Percentiles rank a stretch among this genome's conserved stretches.
These are phyloP conservation scores for Meloidogyne chitwoodi DNA, from an alignment of 1,140 invertebrate genomes.

Conservation along the genomic window DNA sequence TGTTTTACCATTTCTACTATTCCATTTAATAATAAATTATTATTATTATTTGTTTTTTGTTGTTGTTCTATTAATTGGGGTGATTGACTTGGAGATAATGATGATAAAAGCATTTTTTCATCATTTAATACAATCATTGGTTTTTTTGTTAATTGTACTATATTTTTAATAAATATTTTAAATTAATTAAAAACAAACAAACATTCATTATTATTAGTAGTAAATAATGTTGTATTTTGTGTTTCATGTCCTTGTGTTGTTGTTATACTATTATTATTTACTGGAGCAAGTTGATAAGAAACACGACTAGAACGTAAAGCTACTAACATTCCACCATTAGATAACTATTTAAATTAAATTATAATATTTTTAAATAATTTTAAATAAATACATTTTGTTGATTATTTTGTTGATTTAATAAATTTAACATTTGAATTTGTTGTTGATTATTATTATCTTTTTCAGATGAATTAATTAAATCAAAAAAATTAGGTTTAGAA, in stretches of 20 bases:
- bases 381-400: not conserved
- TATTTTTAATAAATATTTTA: not conserved
- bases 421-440: not conserved
- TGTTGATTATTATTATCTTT: constrained; percentile 11
- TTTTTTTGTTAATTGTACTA: constrained; percentile 24
- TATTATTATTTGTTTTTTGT: not conserved
- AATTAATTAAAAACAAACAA: too few relatives aligned
- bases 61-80: constrained; percentile 11
- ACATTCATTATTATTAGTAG: not conserved
- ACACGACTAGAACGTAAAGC: not conserved
- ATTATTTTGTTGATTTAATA: constrained; percentile 2
- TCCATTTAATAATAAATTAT: not conserved
- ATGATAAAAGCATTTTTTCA: constrained; percentile 27
- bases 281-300: not conserved
- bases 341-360: not conserved
- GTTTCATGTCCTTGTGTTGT: not conserved
- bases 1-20: constrained; percentile 4
- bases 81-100: constrained; percentile 21
- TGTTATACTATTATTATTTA: not conserved
- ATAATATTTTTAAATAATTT: not conserved
- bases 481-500: constrained; percentile 45
- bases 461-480: not conserved
- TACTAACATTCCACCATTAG: not conserved
- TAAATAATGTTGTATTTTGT: not conserved
- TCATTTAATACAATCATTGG: constrained; percentile 50